Base-by-base conservation (phyloP, 2,797 vertebrate genomes). In the Acanthiza pusilla region DNA sequence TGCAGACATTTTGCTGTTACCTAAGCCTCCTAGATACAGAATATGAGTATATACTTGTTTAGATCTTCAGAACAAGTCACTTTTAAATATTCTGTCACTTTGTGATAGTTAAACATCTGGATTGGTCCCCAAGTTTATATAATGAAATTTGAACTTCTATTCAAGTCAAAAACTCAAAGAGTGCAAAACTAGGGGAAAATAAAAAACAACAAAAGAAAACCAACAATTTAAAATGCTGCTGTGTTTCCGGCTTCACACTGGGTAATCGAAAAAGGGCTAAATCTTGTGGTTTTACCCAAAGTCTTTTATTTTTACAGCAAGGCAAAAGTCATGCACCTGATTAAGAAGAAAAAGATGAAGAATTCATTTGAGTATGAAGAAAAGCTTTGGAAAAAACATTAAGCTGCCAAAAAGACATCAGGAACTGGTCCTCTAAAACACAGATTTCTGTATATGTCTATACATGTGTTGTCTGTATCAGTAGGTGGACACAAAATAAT, bases 261-360 rank as follows among this genome's bases (percentile, higher is more conserved):
- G 7, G 13, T 60, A 43, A 84, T 70, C 19, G 76, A 68, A 83
- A 88, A 71, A 80, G 10, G 13, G 50, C 15, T 63, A 45, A 63
- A 68, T 38, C 7, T 60, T 75, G n/a, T 80, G 55, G 11, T 72
- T 85, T 87, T 68, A 95, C 29, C 43, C 27, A 76, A 30, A 27
- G 16, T 67, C 40, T 92, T 89, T 96, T 76, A 91, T 97, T 71
- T 87, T 50, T 68, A 10, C 57, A 55, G 58, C 23, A 94, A 67
- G 43, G 32, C 38, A 38, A 45, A 91, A 96, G 65, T 93, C 86
- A 89, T 29, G 36, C 11, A 79, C 29, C 51, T 75, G 54, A 92
- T 92, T 95, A 94, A 76, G 72, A 68, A 88, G 30, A 48, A 66
- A 48, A 53, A 78, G 48, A 47, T 40, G 10, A 78, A 85, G n/a